A percentile compares a stretch with the other conserved stretches of the same genome.
Conservation (phyloP, 2,797 vertebrate species). For the Sebastes vulpes region DNA sequence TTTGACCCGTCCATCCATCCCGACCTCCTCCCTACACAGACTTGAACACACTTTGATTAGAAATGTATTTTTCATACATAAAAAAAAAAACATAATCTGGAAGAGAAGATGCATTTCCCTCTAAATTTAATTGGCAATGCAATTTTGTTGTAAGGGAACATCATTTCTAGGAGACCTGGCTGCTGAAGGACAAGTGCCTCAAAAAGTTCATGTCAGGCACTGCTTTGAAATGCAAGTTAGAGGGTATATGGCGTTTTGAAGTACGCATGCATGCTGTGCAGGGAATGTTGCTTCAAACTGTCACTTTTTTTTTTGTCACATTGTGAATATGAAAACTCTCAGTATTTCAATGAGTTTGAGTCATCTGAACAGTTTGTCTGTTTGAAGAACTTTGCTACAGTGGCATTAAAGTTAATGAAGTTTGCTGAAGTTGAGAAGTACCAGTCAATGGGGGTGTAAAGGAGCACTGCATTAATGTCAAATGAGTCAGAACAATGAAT, state of each 20-base stretch:
- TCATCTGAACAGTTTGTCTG: conserved; percentile 23
- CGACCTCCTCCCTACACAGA: background rate
- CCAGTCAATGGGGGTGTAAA: background rate
- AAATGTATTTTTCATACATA: background rate
- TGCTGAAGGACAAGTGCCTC: background rate
- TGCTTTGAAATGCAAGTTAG: conserved; percentile 16
- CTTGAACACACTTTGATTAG: background rate
- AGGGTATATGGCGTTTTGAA: background rate
- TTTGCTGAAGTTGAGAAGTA: conserved; percentile 1
- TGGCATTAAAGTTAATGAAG: conserved; percentile 26
- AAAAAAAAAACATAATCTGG: background rate
- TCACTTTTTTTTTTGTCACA: conserved; percentile 10
- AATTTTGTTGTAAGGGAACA: background rate
- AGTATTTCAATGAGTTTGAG: conserved; percentile 33
- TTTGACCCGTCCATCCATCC: background rate
- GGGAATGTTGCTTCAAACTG: background rate
- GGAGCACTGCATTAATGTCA: conserved; percentile 21
- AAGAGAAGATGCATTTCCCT: background rate
- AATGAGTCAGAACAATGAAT: conserved; percentile 34
- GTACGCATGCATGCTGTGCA: conserved; percentile 1
- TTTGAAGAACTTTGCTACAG: conserved; percentile 14
- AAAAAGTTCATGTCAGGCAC: background rate
- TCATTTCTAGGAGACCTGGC: background rate
- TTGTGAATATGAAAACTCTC: background rate
- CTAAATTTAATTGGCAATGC: background rate